These are phyloP conservation scores for Azorinus chamasolen DNA, from an alignment of 2,888 invertebrate genomes.

Conservation along the genomic window DNA sequence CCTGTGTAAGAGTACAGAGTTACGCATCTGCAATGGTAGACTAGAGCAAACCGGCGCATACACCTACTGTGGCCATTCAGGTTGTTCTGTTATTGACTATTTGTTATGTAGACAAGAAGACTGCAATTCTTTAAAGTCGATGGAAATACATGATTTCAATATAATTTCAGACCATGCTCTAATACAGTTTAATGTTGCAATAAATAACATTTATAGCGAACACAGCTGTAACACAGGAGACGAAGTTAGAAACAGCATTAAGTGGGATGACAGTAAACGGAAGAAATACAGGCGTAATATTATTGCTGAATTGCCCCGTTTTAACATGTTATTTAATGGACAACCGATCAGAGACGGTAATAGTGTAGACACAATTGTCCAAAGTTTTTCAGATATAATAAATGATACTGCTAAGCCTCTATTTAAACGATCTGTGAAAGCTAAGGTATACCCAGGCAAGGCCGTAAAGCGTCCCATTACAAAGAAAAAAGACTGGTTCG, in stretches of 20 bases:
- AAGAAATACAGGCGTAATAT: too few species aligned
- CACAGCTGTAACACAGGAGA: not conserved
- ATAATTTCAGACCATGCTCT: not conserved
- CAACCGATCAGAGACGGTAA: not conserved
- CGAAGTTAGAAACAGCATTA: not conserved
- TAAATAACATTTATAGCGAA: not conserved
- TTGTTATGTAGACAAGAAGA: not conserved
- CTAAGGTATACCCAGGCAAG: not conserved
- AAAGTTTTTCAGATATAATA: not conserved
- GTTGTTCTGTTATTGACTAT: conserved; percentile 3
- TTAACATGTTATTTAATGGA: not conserved
- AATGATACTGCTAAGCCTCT: not conserved
- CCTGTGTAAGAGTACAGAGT: conserved; percentile 2
- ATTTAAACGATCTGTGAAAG: conserved; percentile 4
- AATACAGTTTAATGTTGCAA: not conserved
- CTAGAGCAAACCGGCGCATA: not conserved
- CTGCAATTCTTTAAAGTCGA: not conserved
- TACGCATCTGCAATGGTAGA: conserved; percentile 9
- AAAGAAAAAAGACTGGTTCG: too few species aligned
- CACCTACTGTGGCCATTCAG: not conserved
- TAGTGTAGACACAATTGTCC: not conserved
- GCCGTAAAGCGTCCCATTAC: too few species aligned
- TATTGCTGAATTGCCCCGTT: too few species aligned
- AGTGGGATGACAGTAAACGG: not conserved
- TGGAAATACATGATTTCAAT: not conserved